phyloP scores from a whole-genome alignment of 2,113 vertebrate species.

The Amazona vittata region DNA sequence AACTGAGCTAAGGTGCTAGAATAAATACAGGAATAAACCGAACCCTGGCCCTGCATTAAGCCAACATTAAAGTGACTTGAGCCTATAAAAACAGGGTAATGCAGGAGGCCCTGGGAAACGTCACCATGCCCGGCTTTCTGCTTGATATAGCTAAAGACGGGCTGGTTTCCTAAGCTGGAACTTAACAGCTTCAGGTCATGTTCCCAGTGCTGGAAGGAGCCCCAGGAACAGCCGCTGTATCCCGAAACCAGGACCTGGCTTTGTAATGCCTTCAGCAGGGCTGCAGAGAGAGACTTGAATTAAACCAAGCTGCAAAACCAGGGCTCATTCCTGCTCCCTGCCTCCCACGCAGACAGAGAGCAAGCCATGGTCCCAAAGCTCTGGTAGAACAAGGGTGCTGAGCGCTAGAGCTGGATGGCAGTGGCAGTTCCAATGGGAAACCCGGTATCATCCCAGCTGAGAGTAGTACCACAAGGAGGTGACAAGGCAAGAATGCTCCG shows the following conservation, averaged over 20 bases:
- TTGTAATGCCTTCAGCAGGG: not conserved
- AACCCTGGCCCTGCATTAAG: not conserved
- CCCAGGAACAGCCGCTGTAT: not conserved
- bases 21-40: not conserved
- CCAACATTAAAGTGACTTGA: not conserved
- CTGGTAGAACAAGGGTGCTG: fast-evolving
- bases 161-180: not conserved
- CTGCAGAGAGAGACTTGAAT: not conserved
- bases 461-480: not conserved
- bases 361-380: not conserved
- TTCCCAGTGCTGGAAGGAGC: not conserved
- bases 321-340: not conserved
- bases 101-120: not conserved
- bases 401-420: not conserved
- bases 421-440: not conserved
- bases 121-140: not conserved
- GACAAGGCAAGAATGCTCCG: fast-evolving
- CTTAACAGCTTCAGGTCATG: not conserved
- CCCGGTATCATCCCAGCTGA: not conserved
- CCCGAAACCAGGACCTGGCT: not conserved
- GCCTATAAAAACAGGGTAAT: not conserved
- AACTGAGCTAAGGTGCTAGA: not conserved
- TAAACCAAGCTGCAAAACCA: not conserved
- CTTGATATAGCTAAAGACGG: not conserved
- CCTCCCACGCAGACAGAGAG: fast-evolving